Base-by-base conservation (phyloP, 2,113 vertebrate species). In the Galeopterus variegatus region DNA sequence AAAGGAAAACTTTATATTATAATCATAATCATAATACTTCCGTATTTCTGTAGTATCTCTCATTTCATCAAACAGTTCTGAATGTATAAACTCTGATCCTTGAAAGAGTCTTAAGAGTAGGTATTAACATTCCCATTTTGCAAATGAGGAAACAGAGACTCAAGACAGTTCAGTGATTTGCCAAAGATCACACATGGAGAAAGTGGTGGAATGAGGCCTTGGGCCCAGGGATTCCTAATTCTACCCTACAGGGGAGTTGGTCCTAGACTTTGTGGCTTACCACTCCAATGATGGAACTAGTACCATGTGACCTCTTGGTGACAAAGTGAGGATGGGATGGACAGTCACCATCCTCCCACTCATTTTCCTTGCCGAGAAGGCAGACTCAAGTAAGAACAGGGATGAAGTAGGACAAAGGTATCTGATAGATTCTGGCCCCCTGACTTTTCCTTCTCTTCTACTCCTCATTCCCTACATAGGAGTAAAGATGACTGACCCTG, bases 311-410 rank as follows among this genome's bases (percentile, higher is more conserved):
- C 62, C 41, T 72, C 75, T 82, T 48, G 45, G 11, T 31, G 21
- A 65, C 64, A 76, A 58, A 88, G 33, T 5, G 0, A 70, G 54
- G 24, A 45, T 6, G 13, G 54, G 28, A 0, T n/a, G 3, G 26
- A 21, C 4, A 60, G 36, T 93, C 85, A 70, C 18, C 14, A 26
- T 33, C 62, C 54, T 76, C 36, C 18, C 2, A 15, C 41, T 41
- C 41, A 90, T 69, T 21, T 80, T 5, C 21, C 28, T 81, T 50
- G 24, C n/a, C 50, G 65, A 81, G 89, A 93, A 94, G 92, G 54
- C 5, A 41, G 48, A 58, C 2, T 10, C 65, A 67, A 76, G 28
- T 33, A 85, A 79, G 86, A 91, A 91, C 33, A 33, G 70, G 56
- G 50, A 58, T 28, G 36, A 64, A 70, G 58, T 41, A 0, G 31